Evolutionary conservation across 2,888 invertebrate genomes (phyloP), one percentile per base, ranked within the genome.

Genomic region (Standfussiana lucernea): DNA sequence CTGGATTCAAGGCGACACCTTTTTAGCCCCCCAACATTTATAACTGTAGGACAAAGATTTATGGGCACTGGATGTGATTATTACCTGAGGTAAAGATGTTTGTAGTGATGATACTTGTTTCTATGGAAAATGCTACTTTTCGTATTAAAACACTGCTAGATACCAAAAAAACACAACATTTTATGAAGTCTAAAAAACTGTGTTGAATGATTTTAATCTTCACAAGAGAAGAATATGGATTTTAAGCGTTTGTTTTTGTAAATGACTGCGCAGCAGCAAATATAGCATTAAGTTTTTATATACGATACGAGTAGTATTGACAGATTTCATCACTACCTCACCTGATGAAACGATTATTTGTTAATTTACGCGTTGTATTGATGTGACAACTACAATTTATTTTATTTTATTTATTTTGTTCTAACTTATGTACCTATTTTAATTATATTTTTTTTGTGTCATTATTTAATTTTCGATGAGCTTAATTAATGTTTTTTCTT

Each of bases 1-100:
- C 88, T 88, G 90, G 91, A 91, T 91, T 88, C 91, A 88, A 91
- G 90, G 89, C 93, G 95, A 95, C 95, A 95, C 95, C 94, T 95
- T 95, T 95, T 95, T 94, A 94, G 93, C 92, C 92, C 89, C 87
- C 91, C 90, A 93, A 95, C 95, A 95, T 95, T 95, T 96, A 95
- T 96, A 94, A 95, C 91, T 82, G 85, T 70, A 75, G 79, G 47
- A 72, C 86, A 37, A n/a, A 74, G 91, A 91, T 85, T 50, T 90
- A 78, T 5, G 15, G 42, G 8, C 0, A 67, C 90, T 92, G 62
- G 93, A 92, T 86, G 78, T 59, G 91, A 53, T 69, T 47, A 47
- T 73, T 72, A 76, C 56, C 68, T 70, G 42, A 15, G 42, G 32
- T 42, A 2, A 40, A 21, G 1, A 40, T 40, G 62, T 64, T 40